Evolutionary conservation across 2,113 vertebrate genomes (phyloP).

Genomic region (Pipa parva): DNA sequence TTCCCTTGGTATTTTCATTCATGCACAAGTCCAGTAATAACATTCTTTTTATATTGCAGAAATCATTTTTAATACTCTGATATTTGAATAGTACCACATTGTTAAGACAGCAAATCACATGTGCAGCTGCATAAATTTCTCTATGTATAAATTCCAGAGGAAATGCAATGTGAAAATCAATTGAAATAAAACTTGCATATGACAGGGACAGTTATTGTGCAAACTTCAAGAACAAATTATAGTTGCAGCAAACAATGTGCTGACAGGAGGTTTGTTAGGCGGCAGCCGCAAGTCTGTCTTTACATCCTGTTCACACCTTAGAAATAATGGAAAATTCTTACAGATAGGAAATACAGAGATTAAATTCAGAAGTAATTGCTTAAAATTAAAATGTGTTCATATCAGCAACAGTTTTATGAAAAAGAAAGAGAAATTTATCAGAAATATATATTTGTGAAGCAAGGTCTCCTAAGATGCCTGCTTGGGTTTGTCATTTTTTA

Average conservation of each 20-base stretch:
- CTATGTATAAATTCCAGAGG: conserved; percentile 24
- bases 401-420: conserved; percentile 18
- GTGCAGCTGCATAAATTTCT: conserved; percentile 10
- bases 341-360: conserved; percentile 24
- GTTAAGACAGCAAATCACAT: conserved; percentile 9
- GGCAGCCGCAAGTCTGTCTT: not conserved
- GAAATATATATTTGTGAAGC: too few species aligned
- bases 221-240: conserved; percentile 2
- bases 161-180: conserved; percentile 24
- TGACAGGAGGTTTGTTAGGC: conserved; percentile 13
- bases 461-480: too few species aligned
- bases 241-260: not conserved
- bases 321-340: conserved; percentile 20
- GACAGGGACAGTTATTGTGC: not conserved
- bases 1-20: conserved; percentile 29
- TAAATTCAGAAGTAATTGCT: conserved; percentile 1
- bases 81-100: conserved; percentile 13
- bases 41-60: conserved; percentile 22
- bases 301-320: conserved; percentile 30
- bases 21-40: conserved; percentile 34
- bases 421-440: not conserved
- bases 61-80: conserved; percentile 33
- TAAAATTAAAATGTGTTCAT: conserved; percentile 11
- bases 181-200: conserved; percentile 14
- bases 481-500: too few species aligned